A percentile compares a stretch with the other conserved stretches of the same genome.
Evolutionary conservation across 1,140 invertebrate species (phyloP).

Genomic region (Elysia chlorotica): DNA sequence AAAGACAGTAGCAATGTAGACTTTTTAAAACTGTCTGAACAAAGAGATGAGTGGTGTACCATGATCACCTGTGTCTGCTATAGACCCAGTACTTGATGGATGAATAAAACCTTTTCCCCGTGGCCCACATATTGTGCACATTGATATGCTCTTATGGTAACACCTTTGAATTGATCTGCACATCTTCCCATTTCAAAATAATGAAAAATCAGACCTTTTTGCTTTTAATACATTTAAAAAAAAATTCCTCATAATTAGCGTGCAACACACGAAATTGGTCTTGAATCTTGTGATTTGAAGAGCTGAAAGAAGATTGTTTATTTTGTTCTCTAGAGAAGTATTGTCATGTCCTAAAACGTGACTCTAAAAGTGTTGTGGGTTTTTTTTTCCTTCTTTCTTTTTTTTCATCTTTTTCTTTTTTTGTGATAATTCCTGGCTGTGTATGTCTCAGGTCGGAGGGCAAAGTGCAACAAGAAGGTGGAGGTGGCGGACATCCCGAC

Average conservation of each 20-base stretch:
- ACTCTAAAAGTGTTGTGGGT: background rate
- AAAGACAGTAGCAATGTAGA: no score
- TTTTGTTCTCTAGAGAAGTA: background rate
- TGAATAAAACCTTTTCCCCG: no score
- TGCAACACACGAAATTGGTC: background rate
- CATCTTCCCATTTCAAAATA: no score
- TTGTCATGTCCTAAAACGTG: no score
- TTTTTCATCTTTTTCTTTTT: background rate
- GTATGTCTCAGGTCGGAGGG: constrained; percentile 13
- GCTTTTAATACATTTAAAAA: background rate
- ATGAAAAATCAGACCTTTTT: no score
- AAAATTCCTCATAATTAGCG: background rate
- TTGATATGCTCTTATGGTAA: no score
- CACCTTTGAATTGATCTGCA: no score
- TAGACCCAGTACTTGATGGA: no score
- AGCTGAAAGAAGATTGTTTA: background rate
- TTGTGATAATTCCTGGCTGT: background rate
- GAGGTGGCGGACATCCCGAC: background rate
- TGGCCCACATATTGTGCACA: no score
- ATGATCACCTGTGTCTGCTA: no score
- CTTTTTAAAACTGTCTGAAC: no score
- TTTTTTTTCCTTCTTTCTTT: background rate
- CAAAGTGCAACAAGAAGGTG: constrained; percentile 4
- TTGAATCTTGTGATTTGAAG: background rate
- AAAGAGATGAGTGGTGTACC: no score